Evolutionary conservation across 2,888 invertebrate species (phyloP), one percentile per base, ranked within the genome.

Genomic region (Frankliniella fusca): DNA sequence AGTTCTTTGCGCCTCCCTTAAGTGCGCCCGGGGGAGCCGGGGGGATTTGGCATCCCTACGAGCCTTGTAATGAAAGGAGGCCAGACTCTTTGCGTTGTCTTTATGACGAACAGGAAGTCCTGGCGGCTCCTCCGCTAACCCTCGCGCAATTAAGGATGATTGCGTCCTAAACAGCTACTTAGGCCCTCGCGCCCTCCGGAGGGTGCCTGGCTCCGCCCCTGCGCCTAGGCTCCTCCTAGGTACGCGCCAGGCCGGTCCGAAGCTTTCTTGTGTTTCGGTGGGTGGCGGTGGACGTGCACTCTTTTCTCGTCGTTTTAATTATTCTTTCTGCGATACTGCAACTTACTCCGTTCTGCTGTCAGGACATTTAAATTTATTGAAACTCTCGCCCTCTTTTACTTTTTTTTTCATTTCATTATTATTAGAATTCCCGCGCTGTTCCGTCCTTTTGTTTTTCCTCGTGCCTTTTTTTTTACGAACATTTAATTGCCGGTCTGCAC

Each of bases 361-460:
- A 81, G 23, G 81, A 27, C 50, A n/a, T 54, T 81, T 81, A 61
- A 81, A 81, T 81, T 81, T 81, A 81, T 81, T 81, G 81, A 81
- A 81, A 81, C 49, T 28, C 81, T 54, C 28, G 23, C 54, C 10
- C 81, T 49, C 23, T 81, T 81, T 81, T 54, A 49, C 27, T 12
- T 15, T 49, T 48, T 81, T 27, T 81, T 20, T 38, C 27, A 28
- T 48, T 70, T 80, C 49, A 81, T 50, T 50, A 81, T 81, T 81
- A 81, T 81, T 50, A 61, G 48, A 81, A 61, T 70, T 70, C 70
- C 23, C 70, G 70, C 70, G 70, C 70, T 49, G 49, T 81, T 81
- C 49, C 12, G 23, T 81, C n/a, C 15, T 18, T 18, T 28, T n/a
- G 15, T 81, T 20, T 28, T 81, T 81, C 49, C 49, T 12, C 15